Evolutionary conservation across 2,113 vertebrate genomes (phyloP), one percentile per base, ranked within the genome.

Genomic region (Menura novaehollandiae): DNA sequence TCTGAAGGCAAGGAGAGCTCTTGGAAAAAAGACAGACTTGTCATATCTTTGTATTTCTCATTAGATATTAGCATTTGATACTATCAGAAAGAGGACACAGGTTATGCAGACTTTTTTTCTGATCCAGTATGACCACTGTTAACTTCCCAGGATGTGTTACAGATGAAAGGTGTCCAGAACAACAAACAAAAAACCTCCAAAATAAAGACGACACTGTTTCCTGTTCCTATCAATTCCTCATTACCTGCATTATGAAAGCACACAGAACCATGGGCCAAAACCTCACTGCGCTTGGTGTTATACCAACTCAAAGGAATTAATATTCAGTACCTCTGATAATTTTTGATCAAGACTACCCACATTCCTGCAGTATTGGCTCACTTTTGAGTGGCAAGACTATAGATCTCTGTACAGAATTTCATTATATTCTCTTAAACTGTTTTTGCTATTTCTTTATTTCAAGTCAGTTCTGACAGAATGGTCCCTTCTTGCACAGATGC

Each of bases 361-460:
- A 85, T 60, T 78, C 76, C 74, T 89, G 32, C 66, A 91, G 79
- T 51, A 80, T n/a, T 63, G 35, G 5, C 28, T 82, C 7, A 2
- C 33, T 89, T 82, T 51, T 64, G 56, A 89, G 24, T 15, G 32
- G 44, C 15, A 76, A 83, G 46, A 76, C 49, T 60, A 46, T 7
- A 62, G 37, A 41, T 16, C 33, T 58, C 35, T 77, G 16, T 56
- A 60, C 53, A 81, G 35, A 80, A 88, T 95, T 96, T 91, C 85
- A 60, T 67, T 59, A n/a, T 79, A 74, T 89, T 69, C 37, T 62
- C 77, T 92, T 55, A 43, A 93, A 92, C 28, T n/a, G 13, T 62
- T 96, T 85, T 86, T 93, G 68, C 77, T 79, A 71, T 86, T 80
- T 66, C 71, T 85, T 79, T 92, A 93, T 77, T 80, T 88, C 49